phyloP scores from a whole-genome alignment of 2,797 vertebrate genomes.

The Diplodus sargus region DNA sequence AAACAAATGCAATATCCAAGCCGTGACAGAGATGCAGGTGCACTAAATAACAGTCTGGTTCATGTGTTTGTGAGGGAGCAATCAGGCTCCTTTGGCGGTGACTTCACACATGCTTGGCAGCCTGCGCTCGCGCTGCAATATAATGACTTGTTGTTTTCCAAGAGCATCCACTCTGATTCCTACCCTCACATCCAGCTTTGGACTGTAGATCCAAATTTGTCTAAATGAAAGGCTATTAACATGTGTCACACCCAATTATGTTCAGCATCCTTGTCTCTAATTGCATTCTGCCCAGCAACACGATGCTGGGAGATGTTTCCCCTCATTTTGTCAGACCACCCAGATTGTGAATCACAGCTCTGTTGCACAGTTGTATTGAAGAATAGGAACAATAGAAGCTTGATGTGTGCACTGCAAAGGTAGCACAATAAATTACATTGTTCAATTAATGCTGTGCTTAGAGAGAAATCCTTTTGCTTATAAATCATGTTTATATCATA shows the following conservation, averaged over 20 bases:
- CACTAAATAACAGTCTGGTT: slow-evolving; percentile 25
- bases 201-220: slow-evolving; percentile 61
- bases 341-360: slow-evolving; percentile 13
- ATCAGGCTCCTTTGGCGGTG: slow-evolving; percentile 50
- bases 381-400: background rate
- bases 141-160: slow-evolving; percentile 69
- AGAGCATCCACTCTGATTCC: slow-evolving; percentile 56
- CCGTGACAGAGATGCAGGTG: slow-evolving; percentile 41
- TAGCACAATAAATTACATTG: background rate
- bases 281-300: slow-evolving; percentile 75
- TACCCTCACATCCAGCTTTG: slow-evolving; percentile 60
- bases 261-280: slow-evolving; percentile 76
- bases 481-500: background rate
- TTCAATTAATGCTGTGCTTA: background rate
- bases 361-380: slow-evolving; percentile 1
- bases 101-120: slow-evolving; percentile 62
- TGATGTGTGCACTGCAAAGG: background rate
- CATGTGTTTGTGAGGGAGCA: slow-evolving; percentile 19
- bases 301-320: slow-evolving; percentile 64
- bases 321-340: slow-evolving; percentile 38
- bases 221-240: slow-evolving; percentile 81
- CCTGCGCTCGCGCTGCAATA: slow-evolving; percentile 26
- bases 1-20: slow-evolving; percentile 30
- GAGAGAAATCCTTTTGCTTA: background rate
- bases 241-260: slow-evolving; percentile 79